A percentile compares a stretch with the other conserved stretches of the same genome.
Conservation (phyloP, 2,797 vertebrate species). For the Podarcis lilfordi region DNA sequence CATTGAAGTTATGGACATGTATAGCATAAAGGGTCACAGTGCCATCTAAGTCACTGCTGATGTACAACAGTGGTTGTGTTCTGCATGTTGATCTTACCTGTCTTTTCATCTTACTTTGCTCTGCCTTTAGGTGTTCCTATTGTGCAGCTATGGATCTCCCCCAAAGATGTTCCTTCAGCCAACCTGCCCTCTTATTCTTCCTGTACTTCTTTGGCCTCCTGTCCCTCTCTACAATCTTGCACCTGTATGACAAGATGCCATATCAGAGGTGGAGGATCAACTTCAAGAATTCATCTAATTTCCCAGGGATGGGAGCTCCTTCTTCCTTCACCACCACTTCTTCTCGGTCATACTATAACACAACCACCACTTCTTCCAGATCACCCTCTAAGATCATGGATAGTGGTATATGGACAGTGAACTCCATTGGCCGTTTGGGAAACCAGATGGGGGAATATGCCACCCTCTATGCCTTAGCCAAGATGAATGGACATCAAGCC, state of each 20-base stretch:
- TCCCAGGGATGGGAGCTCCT: rapidly evolving
- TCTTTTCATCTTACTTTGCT: not conserved
- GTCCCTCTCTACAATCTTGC: not conserved
- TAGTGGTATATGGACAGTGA: constrained; percentile 65
- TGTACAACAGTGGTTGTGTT: not conserved
- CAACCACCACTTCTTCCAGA: rapidly evolving
- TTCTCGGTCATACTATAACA: no score
- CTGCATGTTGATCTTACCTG: no score
- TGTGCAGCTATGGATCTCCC: not conserved
- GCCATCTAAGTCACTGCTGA: not conserved
- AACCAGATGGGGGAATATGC: constrained; percentile 73
- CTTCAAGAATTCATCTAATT: rapidly evolving
- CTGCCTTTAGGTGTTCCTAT: not conserved
- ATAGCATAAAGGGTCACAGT: not conserved
- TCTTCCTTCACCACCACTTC: rapidly evolving
- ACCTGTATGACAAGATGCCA: not conserved
- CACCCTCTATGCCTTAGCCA: constrained; percentile 68
- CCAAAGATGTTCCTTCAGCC: not conserved
- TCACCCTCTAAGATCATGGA: not conserved
- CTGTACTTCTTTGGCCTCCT: not conserved
- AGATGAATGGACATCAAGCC: constrained; percentile 55
- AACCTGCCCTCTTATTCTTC: not conserved
- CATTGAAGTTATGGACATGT: not conserved
- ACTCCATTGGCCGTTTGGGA: constrained; percentile 64
- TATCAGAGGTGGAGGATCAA: rapidly evolving